Percentiles rank a stretch among this genome's conserved stretches.
Conservation (phyloP, 2,797 vertebrate genomes). For the Florisuga fusca region DNA sequence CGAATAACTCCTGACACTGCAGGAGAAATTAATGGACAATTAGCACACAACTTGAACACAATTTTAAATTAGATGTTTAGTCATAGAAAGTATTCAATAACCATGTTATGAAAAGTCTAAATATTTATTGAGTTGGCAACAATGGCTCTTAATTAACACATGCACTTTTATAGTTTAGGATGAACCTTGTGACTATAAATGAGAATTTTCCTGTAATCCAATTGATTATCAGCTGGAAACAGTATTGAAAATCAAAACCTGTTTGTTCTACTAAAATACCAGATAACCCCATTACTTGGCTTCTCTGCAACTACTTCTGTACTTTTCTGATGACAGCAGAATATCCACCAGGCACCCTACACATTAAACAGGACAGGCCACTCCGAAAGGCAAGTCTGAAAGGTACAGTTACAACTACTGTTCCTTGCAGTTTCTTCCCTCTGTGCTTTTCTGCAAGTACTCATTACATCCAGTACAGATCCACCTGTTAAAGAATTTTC, state of each 20-base stretch:
- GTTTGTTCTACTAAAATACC: constrained; percentile 2
- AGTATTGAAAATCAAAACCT: neutral
- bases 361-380: neutral
- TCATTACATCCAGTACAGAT: neutral
- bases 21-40: neutral
- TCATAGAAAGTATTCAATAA: neutral
- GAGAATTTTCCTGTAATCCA: constrained; percentile 18
- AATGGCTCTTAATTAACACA: neutral
- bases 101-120: neutral
- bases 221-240: neutral
- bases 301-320: neutral
- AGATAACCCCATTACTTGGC: constrained; percentile 4
- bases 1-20: neutral
- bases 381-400: neutral
- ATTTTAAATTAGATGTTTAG: neutral
- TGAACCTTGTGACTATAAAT: neutral
- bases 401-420: neutral
- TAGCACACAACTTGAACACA: neutral
- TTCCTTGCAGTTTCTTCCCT: neutral
- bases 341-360: neutral
- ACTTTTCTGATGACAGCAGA: neutral
- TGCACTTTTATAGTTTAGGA: neutral
- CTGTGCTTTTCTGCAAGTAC: rapidly evolving
- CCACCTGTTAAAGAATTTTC: neutral
- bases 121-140: neutral